Conservation (phyloP, 2,797 vertebrate genomes). For the Notamacropus eugenii region DNA sequence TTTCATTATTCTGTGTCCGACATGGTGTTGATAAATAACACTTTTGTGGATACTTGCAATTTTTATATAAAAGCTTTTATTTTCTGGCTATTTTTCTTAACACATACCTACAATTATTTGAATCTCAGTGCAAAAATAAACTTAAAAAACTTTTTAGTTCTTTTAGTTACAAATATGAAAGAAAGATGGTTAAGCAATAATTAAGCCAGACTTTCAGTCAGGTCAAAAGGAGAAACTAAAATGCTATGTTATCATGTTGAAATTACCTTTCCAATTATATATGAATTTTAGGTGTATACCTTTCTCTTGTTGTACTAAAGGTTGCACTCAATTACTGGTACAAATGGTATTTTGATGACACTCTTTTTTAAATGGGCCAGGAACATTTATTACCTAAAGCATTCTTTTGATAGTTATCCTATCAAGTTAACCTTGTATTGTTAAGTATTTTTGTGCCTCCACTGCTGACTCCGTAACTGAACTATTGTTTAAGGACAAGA, state of each 20-base stretch:
- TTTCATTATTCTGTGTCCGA: not conserved
- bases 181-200: not conserved
- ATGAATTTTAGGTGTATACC: not conserved
- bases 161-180: constrained; percentile 51
- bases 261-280: not conserved
- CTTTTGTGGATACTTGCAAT: not conserved
- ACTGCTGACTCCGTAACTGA: not conserved
- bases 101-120: not conserved
- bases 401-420: not conserved
- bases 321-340: not conserved
- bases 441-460: not conserved
- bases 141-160: not conserved
- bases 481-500: not conserved
- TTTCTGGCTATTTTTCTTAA: constrained; percentile 43
- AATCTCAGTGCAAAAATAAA: constrained; percentile 11
- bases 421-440: not conserved
- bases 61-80: constrained; percentile 15
- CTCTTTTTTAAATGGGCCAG: not conserved
- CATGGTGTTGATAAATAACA: not conserved
- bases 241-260: constrained; percentile 1
- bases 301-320: not conserved
- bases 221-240: constrained; percentile 42
- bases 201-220: constrained; percentile 16
- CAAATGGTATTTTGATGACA: not conserved
- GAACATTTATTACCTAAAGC: not conserved